phyloP scores from a whole-genome alignment of 2,888 invertebrate genomes.

The Lithodes maja region DNA sequence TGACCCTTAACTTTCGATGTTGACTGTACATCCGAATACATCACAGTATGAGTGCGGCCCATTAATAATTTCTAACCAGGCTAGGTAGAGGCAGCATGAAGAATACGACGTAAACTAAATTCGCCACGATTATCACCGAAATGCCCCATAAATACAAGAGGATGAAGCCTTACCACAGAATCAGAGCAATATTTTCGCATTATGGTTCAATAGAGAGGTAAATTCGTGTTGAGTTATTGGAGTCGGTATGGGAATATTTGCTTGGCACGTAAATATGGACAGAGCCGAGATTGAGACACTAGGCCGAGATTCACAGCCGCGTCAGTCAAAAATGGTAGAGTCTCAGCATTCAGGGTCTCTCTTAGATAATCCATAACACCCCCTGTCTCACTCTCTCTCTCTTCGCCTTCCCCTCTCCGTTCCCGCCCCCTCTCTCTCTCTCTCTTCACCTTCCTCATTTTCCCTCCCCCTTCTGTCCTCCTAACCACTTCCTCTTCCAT shows the following conservation, averaged over 20 bases:
- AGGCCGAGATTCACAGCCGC: not conserved
- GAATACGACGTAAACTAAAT: too few relatives aligned
- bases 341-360: conserved; percentile 12
- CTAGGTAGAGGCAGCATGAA: too few relatives aligned
- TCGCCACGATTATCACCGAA: too few relatives aligned
- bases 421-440: not conserved
- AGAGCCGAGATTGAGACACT: not conserved
- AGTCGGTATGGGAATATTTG: not conserved
- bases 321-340: conserved; percentile 12
- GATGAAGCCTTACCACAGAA: too few relatives aligned
- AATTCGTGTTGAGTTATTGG: too few relatives aligned
- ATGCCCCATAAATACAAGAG: too few relatives aligned
- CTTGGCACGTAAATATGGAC: not conserved
- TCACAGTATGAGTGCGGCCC: too few relatives aligned
- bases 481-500: not conserved
- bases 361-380: conserved; percentile 2
- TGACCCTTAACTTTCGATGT: too few relatives aligned
- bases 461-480: not conserved
- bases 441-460: not conserved
- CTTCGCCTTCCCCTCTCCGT: not conserved
- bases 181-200: too few relatives aligned
- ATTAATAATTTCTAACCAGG: too few relatives aligned
- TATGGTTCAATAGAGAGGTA: too few relatives aligned
- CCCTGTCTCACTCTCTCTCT: not conserved
- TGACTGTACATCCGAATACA: too few relatives aligned